Conservation (phyloP, 2,113 vertebrate genomes). For the Cyrtonyx montezumae region DNA sequence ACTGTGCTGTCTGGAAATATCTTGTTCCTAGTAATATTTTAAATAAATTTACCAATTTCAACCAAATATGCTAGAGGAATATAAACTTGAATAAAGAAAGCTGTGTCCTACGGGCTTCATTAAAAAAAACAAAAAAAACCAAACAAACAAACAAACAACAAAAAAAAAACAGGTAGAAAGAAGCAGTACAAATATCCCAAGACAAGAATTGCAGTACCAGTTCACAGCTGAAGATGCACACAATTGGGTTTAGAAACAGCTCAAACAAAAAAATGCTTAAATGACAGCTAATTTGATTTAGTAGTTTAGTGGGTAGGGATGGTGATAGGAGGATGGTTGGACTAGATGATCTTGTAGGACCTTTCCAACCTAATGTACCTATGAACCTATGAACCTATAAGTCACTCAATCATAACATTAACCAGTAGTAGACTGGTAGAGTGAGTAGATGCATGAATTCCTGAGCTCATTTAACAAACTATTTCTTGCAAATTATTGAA, state of each 20-base stretch:
- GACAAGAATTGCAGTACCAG: neutral
- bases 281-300: too few species aligned
- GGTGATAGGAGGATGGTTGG: too few species aligned
- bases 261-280: neutral
- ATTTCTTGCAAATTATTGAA: neutral
- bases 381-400: too few species aligned
- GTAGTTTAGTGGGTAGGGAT: too few species aligned
- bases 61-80: neutral
- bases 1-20: neutral
- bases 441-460: neutral
- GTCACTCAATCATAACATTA: neutral
- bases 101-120: neutral
- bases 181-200: neutral
- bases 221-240: neutral
- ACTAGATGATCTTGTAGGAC: too few species aligned
- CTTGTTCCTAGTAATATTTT: neutral
- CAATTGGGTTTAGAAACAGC: neutral
- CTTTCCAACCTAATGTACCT: too few species aligned
- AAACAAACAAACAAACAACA: neutral
- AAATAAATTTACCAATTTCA: neutral
- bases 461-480: neutral
- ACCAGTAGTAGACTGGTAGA: neutral
- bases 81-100: neutral
- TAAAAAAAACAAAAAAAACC: neutral
- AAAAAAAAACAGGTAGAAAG: neutral